Conservation (phyloP, 2,797 vertebrate genomes). For the Falco novaeseelandiae region DNA sequence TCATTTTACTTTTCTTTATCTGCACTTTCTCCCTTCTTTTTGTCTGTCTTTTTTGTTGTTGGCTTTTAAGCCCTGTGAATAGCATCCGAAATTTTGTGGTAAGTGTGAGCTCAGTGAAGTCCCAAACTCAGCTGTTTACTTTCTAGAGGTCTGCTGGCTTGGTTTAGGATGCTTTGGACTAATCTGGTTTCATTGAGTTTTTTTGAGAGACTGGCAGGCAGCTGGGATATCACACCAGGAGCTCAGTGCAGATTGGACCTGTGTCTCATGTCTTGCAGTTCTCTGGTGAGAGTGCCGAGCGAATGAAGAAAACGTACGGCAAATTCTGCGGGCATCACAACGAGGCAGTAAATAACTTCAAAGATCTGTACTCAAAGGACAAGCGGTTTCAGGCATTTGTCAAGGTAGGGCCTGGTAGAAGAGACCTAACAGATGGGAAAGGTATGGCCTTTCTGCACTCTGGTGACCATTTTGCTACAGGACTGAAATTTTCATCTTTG, state of each 20-base stretch:
- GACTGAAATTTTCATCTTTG: neutral
- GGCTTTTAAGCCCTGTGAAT: neutral
- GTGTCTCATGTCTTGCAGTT: slow-evolving; percentile 80
- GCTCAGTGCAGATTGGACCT: neutral
- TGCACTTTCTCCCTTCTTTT: neutral
- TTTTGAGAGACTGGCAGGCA: neutral
- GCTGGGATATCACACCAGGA: neutral
- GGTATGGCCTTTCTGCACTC: neutral
- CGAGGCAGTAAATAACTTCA: slow-evolving; percentile 93
- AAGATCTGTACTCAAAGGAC: slow-evolving; percentile 92
- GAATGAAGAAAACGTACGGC: slow-evolving; percentile 91
- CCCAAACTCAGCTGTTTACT: neutral
- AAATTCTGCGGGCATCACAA: slow-evolving; percentile 96
- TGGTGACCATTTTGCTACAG: neutral
- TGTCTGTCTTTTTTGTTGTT: neutral
- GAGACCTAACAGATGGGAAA: accelerated
- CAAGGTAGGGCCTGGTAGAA: slow-evolving; percentile 79
- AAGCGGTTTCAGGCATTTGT: slow-evolving; percentile 95
- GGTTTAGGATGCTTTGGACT: neutral
- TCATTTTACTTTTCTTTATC: neutral
- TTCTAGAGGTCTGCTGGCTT: neutral
- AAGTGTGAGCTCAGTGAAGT: neutral
- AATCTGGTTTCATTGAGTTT: neutral
- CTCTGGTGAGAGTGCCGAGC: slow-evolving; percentile 88
- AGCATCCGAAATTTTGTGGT: neutral